phyloP scores from a whole-genome alignment of 2,888 invertebrate genomes.

The Rhodophaea formosa region DNA sequence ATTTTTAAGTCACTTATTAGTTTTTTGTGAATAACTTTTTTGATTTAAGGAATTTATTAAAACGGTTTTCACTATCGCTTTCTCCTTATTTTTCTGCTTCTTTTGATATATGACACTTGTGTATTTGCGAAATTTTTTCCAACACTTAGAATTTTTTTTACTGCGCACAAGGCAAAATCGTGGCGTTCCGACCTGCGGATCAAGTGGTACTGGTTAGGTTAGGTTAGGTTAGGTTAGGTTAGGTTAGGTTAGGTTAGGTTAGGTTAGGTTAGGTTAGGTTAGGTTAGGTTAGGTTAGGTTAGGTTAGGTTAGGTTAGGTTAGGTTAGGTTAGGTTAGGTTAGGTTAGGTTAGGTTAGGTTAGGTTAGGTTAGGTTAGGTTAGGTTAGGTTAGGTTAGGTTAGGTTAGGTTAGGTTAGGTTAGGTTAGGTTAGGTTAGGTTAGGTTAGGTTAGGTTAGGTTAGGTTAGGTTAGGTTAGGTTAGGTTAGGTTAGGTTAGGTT shows the following conservation, averaged over 20 bases:
- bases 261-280: constrained; percentile 10
- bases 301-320: constrained; percentile 12
- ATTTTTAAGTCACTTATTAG: no score
- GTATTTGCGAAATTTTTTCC: no score
- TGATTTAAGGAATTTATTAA: no score
- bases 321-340: constrained; percentile 18
- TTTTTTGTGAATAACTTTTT: no score
- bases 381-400: no score
- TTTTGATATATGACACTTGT: no score
- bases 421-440: constrained; percentile 28
- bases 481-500: constrained; percentile 27
- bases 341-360: constrained; percentile 26
- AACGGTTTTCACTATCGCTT: no score
- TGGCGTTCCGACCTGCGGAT: no score
- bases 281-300: constrained; percentile 12
- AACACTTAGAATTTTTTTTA: no score
- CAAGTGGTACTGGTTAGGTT: constrained; percentile 4
- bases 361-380: constrained; percentile 26
- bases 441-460: constrained; percentile 27
- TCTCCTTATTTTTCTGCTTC: no score
- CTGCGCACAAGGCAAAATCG: no score
- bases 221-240: constrained; percentile 12
- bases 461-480: constrained; percentile 27
- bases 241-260: constrained; percentile 12
- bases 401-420: constrained; percentile 27